Evolutionary conservation across 2,113 vertebrate species (phyloP).

Genomic region (Microcebus tavaratra): DNA sequence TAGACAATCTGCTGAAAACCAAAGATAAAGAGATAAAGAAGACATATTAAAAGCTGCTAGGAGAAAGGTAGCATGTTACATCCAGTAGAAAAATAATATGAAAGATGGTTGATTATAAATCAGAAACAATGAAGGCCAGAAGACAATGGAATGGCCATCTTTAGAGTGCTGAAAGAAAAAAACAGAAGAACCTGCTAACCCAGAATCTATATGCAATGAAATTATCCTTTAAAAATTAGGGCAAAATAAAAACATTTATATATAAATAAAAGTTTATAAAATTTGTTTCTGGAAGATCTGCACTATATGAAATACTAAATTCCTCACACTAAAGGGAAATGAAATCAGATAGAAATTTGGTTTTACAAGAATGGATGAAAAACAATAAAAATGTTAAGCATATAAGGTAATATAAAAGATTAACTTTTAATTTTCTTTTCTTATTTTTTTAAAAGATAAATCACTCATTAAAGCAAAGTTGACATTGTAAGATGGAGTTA

Average conservation of each 20-base stretch:
- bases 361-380: neutral
- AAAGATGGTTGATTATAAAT: too few relatives aligned
- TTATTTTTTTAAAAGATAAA: neutral
- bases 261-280: neutral
- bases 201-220: neutral
- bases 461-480: neutral
- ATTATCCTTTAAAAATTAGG: neutral
- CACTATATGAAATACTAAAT: neutral
- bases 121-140: too few relatives aligned
- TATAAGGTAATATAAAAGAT: neutral
- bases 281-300: neutral
- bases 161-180: neutral
- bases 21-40: too few relatives aligned
- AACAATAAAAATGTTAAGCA: neutral
- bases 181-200: neutral
- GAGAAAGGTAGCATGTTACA: too few relatives aligned
- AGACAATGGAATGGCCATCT: too few relatives aligned
- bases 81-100: too few relatives aligned
- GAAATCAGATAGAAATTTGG: neutral
- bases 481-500: neutral
- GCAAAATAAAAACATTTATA: neutral
- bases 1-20: too few relatives aligned
- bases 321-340: neutral
- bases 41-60: too few relatives aligned
- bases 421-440: neutral